Evolutionary conservation across 2,113 vertebrate genomes (phyloP), one percentile per base, ranked within the genome.

Genomic region (Daphoenositta chrysoptera): DNA sequence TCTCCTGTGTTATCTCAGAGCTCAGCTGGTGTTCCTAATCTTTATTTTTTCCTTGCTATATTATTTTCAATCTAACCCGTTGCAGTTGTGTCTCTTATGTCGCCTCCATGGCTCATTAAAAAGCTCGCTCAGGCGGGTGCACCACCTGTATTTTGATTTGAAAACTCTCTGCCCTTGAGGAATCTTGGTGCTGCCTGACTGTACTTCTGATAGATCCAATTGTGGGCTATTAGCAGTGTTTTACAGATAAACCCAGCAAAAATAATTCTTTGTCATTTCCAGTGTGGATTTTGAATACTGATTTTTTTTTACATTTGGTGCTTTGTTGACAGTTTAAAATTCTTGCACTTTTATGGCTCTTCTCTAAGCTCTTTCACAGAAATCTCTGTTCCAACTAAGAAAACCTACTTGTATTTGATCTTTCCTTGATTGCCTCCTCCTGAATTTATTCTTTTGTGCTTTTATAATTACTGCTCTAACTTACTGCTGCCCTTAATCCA

Each of bases 1-100:
- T 90, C 77, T 63, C 79, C 79, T 56, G 11, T 18, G 63, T 85
- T 95, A 96, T 95, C 79, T 92, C 92, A 1, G 4, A 75, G 92
- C 92, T 95, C 95, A 96, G 88, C 90, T 90, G 87, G 42, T 63
- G 37, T 82, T 68, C 48, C 65, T 88, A 80, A 94, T 88, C 11
- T 88, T 68, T 70, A 8, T 50, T 88, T 45, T 84, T 45, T 1
- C 33, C 69, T 53, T 28, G 42, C 40, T 69, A 1, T 84, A 61
- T 92, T 93, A 76, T 92, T 94, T 92, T 54, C 89, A 71, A 1
- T 69, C 60, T 57, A 28, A 81, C 53, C 88, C 60, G 2, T 63
- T 2, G 2, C 86, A 75, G 76, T 76, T 51, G 39, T 65, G 51
- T 44, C 83, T 92, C 60, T 75, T 4, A 1, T 44, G 83, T 73